Conservation (phyloP, 2,888 invertebrate genomes). For the Drosophila ustulata region DNA sequence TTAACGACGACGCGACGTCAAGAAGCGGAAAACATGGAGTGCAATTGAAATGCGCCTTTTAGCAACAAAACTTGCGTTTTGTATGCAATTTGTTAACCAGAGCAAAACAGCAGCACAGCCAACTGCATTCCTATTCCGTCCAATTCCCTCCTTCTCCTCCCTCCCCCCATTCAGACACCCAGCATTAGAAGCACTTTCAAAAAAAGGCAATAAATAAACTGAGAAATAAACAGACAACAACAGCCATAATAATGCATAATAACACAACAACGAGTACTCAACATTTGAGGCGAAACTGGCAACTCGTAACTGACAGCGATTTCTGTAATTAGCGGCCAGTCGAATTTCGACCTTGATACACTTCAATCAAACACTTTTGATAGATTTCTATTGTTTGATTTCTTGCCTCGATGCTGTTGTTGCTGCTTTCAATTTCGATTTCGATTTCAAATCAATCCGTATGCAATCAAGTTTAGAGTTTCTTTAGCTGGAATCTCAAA, state of each 20-base stretch:
- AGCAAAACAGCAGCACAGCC: conserved; percentile 62
- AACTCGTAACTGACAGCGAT: conserved; percentile 48
- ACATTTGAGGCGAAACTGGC: conserved; percentile 48
- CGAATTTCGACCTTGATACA: conserved; percentile 72
- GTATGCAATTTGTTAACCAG: conserved; percentile 81
- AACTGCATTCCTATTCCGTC: neutral
- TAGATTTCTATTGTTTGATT: conserved; percentile 69
- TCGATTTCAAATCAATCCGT: conserved; percentile 39
- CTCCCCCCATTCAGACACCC: neutral
- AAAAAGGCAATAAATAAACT: conserved; percentile 33
- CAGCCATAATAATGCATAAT: conserved; percentile 53
- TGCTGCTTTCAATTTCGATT: conserved; percentile 53
- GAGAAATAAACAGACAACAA: conserved; percentile 21
- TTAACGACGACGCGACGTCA: conserved; percentile 48
- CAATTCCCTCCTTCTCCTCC: neutral
- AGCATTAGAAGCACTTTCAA: conserved; percentile 63
- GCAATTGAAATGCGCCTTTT: conserved; percentile 71
- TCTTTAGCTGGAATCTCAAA: conserved; percentile 39
- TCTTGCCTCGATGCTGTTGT: conserved; percentile 10
- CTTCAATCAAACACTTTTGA: conserved; percentile 75
- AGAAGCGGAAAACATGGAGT: conserved; percentile 73
- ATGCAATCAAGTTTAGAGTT: conserved; percentile 44
- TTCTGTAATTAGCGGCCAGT: conserved; percentile 73
- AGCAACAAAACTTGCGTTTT: conserved; percentile 80
- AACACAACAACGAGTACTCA: conserved; percentile 60